These are phyloP conservation scores for Clamator glandarius DNA, from an alignment of 2,797 vertebrate genomes.

Conservation along the genomic window DNA sequence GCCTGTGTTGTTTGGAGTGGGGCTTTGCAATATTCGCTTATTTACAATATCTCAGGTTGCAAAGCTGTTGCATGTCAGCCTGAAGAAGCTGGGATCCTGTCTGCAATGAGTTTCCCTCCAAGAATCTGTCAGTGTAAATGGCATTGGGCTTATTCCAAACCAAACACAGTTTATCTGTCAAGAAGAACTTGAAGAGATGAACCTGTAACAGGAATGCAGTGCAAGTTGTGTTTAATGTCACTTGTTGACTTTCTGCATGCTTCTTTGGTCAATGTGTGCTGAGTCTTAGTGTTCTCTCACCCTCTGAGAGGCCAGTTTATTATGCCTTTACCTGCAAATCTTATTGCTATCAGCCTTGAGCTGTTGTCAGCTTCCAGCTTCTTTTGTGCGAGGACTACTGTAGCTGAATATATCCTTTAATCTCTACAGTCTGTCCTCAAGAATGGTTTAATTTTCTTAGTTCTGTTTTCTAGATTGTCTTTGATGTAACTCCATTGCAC, in stretches of 20 bases:
- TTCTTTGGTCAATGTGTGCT: not conserved
- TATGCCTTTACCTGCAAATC: not conserved
- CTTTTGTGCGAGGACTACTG: not conserved
- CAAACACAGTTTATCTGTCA: not conserved
- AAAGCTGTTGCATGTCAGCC: not conserved
- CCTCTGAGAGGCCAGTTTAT: not conserved
- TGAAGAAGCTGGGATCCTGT: not conserved
- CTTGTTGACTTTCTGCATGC: not conserved
- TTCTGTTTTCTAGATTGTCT: not conserved
- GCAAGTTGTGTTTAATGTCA: not conserved
- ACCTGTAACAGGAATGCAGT: not conserved
- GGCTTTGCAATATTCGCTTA: not conserved
- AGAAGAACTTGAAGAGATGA: not conserved
- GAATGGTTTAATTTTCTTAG: not conserved
- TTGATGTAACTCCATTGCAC: not conserved
- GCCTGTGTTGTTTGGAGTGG: not conserved
- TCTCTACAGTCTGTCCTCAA: not conserved
- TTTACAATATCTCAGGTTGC: not conserved
- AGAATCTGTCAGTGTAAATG: not conserved
- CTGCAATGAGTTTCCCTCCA: not conserved
- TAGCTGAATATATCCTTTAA: not conserved
- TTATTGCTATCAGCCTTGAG: not conserved
- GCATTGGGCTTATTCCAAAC: not conserved
- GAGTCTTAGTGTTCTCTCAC: not conserved
- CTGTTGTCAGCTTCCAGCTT: not conserved